A percentile compares a stretch with the other conserved stretches of the same genome.
Conservation (phyloP, 2,888 invertebrate species). For the Cryptocheilus praepositus region DNA sequence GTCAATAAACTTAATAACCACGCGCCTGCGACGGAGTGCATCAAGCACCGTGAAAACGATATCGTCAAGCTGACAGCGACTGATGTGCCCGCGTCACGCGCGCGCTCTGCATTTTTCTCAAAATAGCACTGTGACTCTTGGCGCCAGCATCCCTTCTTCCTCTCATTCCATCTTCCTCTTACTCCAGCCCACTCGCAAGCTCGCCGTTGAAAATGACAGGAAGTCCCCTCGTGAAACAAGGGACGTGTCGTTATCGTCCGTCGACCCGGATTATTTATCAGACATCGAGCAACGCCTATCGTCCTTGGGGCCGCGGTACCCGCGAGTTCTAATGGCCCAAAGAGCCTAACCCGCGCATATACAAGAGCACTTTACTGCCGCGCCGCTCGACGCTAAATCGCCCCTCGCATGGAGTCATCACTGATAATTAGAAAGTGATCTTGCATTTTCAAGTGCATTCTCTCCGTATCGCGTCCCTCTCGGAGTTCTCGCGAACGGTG, state of each 20-base stretch:
- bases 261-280: slow-evolving; percentile 13
- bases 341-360: background rate
- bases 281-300: background rate
- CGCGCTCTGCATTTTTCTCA: no score
- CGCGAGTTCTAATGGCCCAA: background rate
- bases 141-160: background rate
- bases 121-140: no score
- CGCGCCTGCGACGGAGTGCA: no score
- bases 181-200: background rate
- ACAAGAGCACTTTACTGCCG: slow-evolving; percentile 12
- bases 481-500: background rate
- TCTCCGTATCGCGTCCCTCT: background rate
- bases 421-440: slow-evolving; percentile 33
- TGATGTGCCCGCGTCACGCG: no score
- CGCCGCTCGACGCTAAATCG: slow-evolving; percentile 19
- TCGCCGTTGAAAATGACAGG: slow-evolving; percentile 5
- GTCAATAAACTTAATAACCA: no score
- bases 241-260: slow-evolving; percentile 6
- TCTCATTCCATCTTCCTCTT: background rate
- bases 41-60: no score
- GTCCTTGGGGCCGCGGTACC: slow-evolving; percentile 1
- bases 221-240: background rate
- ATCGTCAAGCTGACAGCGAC: no score
- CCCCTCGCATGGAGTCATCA: slow-evolving; percentile 5
- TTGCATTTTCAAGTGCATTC: slow-evolving; percentile 3